Conservation (phyloP, 2,888 invertebrate genomes). For the Agrochola lota region DNA sequence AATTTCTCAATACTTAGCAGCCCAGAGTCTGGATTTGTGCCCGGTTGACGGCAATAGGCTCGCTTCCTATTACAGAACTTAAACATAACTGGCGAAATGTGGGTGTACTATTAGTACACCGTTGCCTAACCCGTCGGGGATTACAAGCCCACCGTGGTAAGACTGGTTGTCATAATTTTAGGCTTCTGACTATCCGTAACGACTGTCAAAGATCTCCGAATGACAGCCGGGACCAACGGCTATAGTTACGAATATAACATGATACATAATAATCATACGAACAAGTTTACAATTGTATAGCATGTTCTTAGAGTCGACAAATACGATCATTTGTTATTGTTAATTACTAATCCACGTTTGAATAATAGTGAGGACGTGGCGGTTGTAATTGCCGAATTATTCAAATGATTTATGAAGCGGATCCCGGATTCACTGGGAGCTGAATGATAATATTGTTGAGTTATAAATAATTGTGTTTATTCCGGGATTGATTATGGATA, state of each 20-base stretch:
- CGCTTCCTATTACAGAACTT: not conserved
- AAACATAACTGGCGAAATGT: not conserved
- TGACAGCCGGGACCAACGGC: too few relatives aligned
- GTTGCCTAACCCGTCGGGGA: too few relatives aligned
- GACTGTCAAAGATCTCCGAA: too few relatives aligned
- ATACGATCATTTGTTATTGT: constrained; percentile 86
- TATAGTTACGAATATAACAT: not conserved
- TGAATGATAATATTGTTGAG: constrained; percentile 77
- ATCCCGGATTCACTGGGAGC: constrained; percentile 72
- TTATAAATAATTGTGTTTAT: constrained; percentile 72
- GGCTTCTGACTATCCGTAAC: too few relatives aligned
- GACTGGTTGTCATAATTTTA: too few relatives aligned
- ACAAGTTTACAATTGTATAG: constrained; percentile 22
- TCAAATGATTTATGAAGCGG: constrained; percentile 83
- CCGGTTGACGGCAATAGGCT: not conserved
- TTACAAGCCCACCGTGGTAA: too few relatives aligned
- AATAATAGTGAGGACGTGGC: constrained; percentile 84
- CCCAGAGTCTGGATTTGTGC: not conserved
- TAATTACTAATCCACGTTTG: constrained; percentile 87
- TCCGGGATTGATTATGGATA: constrained; percentile 57
- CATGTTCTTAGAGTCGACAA: constrained; percentile 68
- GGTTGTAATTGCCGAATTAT: constrained; percentile 85
- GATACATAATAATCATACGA: not conserved
- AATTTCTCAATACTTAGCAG: not conserved
- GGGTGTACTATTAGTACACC: not conserved